Conservation (phyloP, 1,140 invertebrate species). For the Sycophila sp. region DNA sequence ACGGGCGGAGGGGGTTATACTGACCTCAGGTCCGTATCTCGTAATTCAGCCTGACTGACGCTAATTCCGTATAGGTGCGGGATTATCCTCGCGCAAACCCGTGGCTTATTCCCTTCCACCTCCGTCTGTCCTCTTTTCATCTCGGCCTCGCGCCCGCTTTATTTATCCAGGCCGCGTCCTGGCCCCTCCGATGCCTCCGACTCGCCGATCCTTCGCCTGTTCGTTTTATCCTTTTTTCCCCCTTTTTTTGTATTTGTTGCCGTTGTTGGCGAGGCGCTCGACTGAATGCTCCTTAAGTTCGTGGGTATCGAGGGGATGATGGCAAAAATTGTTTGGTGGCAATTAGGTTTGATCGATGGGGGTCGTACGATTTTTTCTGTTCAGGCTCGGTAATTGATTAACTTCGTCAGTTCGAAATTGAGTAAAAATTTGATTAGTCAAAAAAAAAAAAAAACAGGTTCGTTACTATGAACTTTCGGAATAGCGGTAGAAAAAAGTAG, state of each 20-base stretch:
- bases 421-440: too few species aligned
- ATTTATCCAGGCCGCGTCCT: not conserved
- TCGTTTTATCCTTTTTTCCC: conserved; percentile 5
- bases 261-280: not conserved
- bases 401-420: too few species aligned
- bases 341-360: too few species aligned
- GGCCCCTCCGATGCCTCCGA: not conserved
- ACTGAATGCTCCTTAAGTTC: not conserved
- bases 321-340: too few species aligned
- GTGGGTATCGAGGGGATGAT: not conserved
- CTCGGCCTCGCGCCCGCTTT: not conserved
- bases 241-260: not conserved
- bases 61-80: conserved; percentile 33
- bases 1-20: not conserved
- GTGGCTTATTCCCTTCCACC: conserved; percentile 25
- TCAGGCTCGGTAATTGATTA: too few species aligned
- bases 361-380: too few species aligned
- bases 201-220: too few species aligned
- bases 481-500: too few species aligned
- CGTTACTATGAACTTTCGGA: too few species aligned
- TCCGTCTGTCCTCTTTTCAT: not conserved
- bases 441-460: too few species aligned
- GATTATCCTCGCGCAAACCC: conserved; percentile 30
- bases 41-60: conserved; percentile 37
- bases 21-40: not conserved